These are phyloP conservation scores for Emberiza fucata DNA, from an alignment of 2,113 vertebrate species.

Conservation along the genomic window DNA sequence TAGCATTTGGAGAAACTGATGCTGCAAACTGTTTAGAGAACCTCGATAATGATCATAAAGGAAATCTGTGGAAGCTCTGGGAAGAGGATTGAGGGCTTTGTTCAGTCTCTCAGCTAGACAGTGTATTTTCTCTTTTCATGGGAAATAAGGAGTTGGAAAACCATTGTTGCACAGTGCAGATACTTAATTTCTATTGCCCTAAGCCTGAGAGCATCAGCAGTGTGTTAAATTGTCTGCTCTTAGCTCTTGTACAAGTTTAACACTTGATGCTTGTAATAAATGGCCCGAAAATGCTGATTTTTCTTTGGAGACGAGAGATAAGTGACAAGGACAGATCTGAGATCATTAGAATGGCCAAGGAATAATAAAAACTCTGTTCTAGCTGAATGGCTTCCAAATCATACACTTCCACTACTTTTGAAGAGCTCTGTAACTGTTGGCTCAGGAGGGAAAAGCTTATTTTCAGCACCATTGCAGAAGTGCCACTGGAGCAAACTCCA, in stretches of 20 bases:
- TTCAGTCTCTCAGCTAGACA: background rate
- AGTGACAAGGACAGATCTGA: constrained; percentile 31
- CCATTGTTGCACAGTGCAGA: background rate
- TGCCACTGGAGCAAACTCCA: background rate
- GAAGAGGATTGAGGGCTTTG: background rate
- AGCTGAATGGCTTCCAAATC: constrained; percentile 2
- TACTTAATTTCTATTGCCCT: background rate
- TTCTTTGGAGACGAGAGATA: background rate
- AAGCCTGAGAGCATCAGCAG: background rate
- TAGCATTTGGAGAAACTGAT: background rate
- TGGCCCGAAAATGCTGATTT: constrained; percentile 31
- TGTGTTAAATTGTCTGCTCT: background rate
- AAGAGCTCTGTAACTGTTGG: background rate
- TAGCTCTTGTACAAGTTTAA: background rate
- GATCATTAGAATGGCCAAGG: background rate
- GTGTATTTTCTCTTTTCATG: background rate
- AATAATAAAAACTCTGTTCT: constrained; percentile 27
- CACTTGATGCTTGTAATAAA: constrained; percentile 34
- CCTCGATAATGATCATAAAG: background rate
- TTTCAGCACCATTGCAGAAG: background rate
- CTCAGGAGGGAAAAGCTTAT: background rate
- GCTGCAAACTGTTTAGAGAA: background rate
- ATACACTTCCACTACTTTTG: background rate
- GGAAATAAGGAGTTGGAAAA: background rate
- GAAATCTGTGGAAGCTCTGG: background rate